A percentile compares a stretch with the other conserved stretches of the same genome.
phyloP scores from a whole-genome alignment of 2,888 invertebrate species.

The Drosophila paranaensis region DNA sequence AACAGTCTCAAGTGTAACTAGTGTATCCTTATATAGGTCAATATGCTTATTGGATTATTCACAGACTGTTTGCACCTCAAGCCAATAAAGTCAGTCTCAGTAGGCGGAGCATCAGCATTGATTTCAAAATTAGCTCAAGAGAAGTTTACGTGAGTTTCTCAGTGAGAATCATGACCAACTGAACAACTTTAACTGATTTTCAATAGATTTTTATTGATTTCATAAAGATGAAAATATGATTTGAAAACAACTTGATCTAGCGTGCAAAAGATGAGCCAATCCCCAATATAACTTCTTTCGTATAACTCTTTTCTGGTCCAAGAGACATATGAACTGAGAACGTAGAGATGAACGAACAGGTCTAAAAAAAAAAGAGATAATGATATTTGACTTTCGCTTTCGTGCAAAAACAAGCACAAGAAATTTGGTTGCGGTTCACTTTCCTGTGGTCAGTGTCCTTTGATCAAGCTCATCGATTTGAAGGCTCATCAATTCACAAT shows the following conservation, averaged over 20 bases:
- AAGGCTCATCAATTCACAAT: constrained; percentile 17
- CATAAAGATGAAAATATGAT: too few species aligned
- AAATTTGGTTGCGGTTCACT: not conserved
- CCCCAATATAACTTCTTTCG: too few species aligned
- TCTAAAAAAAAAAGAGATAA: not conserved
- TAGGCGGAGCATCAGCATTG: not conserved
- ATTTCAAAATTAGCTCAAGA: not conserved
- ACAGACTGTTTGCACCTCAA: not conserved
- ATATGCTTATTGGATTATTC: constrained; percentile 3
- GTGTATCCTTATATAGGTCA: constrained; percentile 5
- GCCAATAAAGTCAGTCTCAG: not conserved
- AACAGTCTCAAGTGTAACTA: constrained; percentile 17
- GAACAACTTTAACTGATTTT: too few species aligned
- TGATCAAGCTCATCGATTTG: not conserved
- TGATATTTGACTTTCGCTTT: not conserved
- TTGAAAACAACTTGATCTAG: too few species aligned
- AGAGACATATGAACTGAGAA: too few species aligned
- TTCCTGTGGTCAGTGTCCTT: not conserved
- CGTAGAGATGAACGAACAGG: too few species aligned
- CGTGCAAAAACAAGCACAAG: not conserved
- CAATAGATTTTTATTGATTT: too few species aligned
- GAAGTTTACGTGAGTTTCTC: too few species aligned
- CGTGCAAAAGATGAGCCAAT: too few species aligned
- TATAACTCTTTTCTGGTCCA: too few species aligned
- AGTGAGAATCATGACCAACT: too few species aligned